A percentile compares a stretch with the other conserved stretches of the same genome.
phyloP scores from a whole-genome alignment of 2,888 invertebrate species.

The Drosophila pegasa region DNA sequence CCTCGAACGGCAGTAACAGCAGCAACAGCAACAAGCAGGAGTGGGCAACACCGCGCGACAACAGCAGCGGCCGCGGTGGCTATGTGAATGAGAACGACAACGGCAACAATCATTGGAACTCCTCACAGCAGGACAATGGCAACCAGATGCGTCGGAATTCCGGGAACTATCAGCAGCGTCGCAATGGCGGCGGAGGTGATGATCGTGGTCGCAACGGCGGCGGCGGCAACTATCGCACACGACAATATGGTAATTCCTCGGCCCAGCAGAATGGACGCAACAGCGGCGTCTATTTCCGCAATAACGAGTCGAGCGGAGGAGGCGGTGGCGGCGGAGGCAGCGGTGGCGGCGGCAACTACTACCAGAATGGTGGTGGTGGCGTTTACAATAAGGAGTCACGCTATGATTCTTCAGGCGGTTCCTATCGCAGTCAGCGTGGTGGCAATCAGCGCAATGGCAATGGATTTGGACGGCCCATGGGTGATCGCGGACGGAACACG shows the following conservation, averaged over 20 bases:
- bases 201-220: slow-evolving; percentile 74
- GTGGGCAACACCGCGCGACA: slow-evolving; percentile 69
- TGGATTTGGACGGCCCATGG: slow-evolving; percentile 75
- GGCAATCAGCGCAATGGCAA: slow-evolving; percentile 75
- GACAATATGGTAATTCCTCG: slow-evolving; percentile 77
- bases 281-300: slow-evolving; percentile 82
- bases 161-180: slow-evolving; percentile 69
- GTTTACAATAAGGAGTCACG: slow-evolving; percentile 74
- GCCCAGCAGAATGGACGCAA: slow-evolving; percentile 77
- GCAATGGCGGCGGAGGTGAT: slow-evolving; percentile 64
- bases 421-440: slow-evolving; percentile 80
- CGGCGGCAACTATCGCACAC: slow-evolving; percentile 68
- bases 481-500: slow-evolving; percentile 68
- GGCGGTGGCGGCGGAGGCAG: slow-evolving; percentile 48
- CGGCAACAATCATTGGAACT: slow-evolving; percentile 68
- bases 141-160: slow-evolving; percentile 73
- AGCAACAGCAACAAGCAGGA: slow-evolving; percentile 65
- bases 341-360: slow-evolving; percentile 65
- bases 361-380: slow-evolving; percentile 72
- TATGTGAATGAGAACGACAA: slow-evolving; percentile 47
- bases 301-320: slow-evolving; percentile 79
- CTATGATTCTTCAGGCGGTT: slow-evolving; percentile 73
- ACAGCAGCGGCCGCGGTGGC: slow-evolving; percentile 49
- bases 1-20: slow-evolving; percentile 61
- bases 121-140: slow-evolving; percentile 58